Base-by-base conservation (phyloP, 2,113 vertebrate species). In the Vicugna pacos region DNA sequence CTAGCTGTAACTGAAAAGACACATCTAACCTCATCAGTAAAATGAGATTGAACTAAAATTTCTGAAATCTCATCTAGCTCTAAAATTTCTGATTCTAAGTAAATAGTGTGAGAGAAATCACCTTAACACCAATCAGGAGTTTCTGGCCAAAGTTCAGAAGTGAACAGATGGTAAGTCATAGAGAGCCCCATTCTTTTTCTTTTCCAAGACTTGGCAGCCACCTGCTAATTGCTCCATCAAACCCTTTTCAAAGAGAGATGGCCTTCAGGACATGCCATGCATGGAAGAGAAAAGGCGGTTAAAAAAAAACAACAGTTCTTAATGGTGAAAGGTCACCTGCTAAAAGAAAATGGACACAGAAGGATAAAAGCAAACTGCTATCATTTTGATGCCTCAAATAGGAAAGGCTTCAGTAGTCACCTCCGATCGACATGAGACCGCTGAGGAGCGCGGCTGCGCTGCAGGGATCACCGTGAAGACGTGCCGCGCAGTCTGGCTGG, bases 1-100 rank as follows among this genome's bases (percentile, higher is more conserved):
- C 38, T 84, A 87, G 90, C 80, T 95, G 54, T 85, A 93, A 80
- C 54, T 56, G 38, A 96, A 95, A 86, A 8, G 42, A 94, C 91
- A 26, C 58, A 60, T 76, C 80, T 90, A 72, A 92, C 60, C 46
- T 87, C 62, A 54, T 54, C 50, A 46, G 56, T 69, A 62, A 95
- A 91, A 80, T 94, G n/a, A 93, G 26, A 83, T 17, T 35, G 54
- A 97, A 94, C 32, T 50, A 83, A 90, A 88, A 69, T n/a, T 38
- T 52, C 48, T 65, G 54, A 92, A 80, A 84, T 73, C 77, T 94
- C 79, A 60, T 26, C n/a, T 89, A 93, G 76, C 73, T 83, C 50
- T 82, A 73, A 92, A 89, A 70, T 65, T 50, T 91, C 10, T 22
- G 64, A 93, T 30, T 93, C 91, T 79, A 93, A 92, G 15, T 79